phyloP scores from a whole-genome alignment of 2,888 invertebrate genomes.

The Thelaira solivaga region DNA sequence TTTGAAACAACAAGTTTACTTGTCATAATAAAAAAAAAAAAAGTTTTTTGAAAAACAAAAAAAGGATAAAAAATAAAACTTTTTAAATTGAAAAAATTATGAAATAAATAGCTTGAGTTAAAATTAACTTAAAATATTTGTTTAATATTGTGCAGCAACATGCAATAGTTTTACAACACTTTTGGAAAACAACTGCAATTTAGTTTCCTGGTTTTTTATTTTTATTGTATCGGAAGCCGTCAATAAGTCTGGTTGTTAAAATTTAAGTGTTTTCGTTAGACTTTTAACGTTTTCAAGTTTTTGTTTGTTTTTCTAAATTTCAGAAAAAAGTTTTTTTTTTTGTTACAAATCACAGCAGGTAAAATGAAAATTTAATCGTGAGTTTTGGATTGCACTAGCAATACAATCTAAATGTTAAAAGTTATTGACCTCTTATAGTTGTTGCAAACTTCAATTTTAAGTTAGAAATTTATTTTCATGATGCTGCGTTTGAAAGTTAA shows the following conservation, averaged over 20 bases:
- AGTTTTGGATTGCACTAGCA: neutral
- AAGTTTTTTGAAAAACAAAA: neutral
- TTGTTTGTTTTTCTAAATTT: neutral
- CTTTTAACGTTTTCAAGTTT: neutral
- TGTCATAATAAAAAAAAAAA: neutral
- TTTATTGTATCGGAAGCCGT: conserved; percentile 7
- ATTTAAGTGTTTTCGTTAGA: conserved; percentile 6
- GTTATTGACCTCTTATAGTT: neutral
- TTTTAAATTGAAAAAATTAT: neutral
- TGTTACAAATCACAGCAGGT: neutral
- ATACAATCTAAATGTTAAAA: neutral
- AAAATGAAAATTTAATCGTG: neutral
- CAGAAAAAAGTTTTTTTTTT: neutral
- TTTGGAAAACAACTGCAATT: neutral
- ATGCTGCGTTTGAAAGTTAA: too few species aligned
- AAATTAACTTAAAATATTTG: conserved; percentile 1
- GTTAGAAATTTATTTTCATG: too few species aligned
- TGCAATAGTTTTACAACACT: conserved; percentile 30
- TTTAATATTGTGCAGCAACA: conserved; percentile 19
- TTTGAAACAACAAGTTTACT: neutral
- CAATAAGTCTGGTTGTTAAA: conserved; percentile 39
- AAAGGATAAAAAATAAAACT: neutral
- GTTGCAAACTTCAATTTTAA: too few species aligned
- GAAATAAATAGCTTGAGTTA: neutral
- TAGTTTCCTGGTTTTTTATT: neutral